A percentile compares a stretch with the other conserved stretches of the same genome.
Evolutionary conservation across 2,888 invertebrate genomes (phyloP).

Genomic region (Acrobasis suavella): DNA sequence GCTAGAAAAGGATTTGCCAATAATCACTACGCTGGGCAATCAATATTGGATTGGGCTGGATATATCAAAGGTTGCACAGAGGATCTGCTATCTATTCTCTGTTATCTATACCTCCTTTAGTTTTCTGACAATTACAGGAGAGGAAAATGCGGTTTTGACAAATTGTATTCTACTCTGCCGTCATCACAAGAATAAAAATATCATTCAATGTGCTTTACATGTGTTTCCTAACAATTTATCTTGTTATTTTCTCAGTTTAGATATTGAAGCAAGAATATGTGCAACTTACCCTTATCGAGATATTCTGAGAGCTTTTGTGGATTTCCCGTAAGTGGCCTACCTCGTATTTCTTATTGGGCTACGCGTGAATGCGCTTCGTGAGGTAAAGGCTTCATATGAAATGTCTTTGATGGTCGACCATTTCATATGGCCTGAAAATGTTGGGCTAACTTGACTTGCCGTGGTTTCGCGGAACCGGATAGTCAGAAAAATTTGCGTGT

Average conservation of each 20-base stretch:
- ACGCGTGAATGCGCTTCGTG: slow-evolving; percentile 29
- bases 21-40: too few relatives aligned
- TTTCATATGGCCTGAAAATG: slow-evolving; percentile 1
- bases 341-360: slow-evolving; percentile 42
- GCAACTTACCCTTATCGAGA: slow-evolving; percentile 37
- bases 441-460: not conserved
- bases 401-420: not conserved
- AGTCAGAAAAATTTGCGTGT: not conserved
- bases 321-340: slow-evolving; percentile 48
- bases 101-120: too few relatives aligned
- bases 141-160: too few relatives aligned
- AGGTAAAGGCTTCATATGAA: not conserved
- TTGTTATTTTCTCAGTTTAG: not conserved
- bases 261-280: not conserved
- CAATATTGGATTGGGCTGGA: too few relatives aligned
- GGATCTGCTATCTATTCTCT: too few relatives aligned
- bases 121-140: too few relatives aligned
- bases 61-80: too few relatives aligned
- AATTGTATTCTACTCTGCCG: too few relatives aligned
- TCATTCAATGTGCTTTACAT: too few relatives aligned
- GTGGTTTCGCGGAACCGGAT: not conserved
- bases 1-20: too few relatives aligned
- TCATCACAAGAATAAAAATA: too few relatives aligned
- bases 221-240: slow-evolving; percentile 13
- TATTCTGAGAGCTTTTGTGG: slow-evolving; percentile 48